Conservation (phyloP, 2,888 invertebrate species). For the Lamellibrachia columna region DNA sequence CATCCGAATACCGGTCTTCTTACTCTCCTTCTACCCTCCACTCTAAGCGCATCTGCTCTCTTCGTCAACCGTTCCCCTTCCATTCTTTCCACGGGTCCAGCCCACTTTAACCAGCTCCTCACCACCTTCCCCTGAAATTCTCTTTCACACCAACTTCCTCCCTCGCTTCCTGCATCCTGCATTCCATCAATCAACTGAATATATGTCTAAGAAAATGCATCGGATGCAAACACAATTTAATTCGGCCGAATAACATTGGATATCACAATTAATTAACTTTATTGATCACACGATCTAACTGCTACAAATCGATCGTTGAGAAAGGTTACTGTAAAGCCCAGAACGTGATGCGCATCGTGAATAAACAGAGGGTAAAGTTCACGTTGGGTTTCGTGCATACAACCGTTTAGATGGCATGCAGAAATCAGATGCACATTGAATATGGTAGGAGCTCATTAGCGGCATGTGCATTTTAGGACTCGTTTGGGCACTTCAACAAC, state of each 20-base stretch:
- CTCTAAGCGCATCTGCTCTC: background rate
- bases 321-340: background rate
- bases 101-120: too few relatives aligned
- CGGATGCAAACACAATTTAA: background rate
- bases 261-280: background rate
- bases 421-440: background rate
- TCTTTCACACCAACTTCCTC: too few relatives aligned
- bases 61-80: background rate
- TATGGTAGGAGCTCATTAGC: background rate
- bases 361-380: background rate
- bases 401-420: background rate
- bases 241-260: background rate
- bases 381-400: background rate
- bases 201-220: too few relatives aligned
- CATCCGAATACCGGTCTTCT: background rate
- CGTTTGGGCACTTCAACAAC: background rate
- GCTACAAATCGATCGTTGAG: background rate
- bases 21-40: background rate
- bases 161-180: too few relatives aligned
- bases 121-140: too few relatives aligned
- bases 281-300: background rate
- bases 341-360: background rate
- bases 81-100: background rate
- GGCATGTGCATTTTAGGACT: background rate
- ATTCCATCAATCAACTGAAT: too few relatives aligned